phyloP scores from a whole-genome alignment of 2,797 vertebrate genomes.

The Sylvia borin region DNA sequence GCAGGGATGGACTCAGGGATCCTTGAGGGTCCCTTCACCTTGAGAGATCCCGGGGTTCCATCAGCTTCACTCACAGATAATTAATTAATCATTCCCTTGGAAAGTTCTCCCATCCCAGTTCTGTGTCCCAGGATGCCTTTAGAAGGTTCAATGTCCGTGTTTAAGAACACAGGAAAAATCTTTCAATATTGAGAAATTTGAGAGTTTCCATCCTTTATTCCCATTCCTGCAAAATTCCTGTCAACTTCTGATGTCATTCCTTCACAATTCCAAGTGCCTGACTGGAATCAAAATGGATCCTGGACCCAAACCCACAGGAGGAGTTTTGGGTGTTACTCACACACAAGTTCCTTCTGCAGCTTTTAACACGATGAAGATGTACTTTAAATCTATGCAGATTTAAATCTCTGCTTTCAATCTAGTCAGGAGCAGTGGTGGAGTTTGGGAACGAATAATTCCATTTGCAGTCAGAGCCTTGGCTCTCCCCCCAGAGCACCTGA shows the following conservation, averaged over 20 bases:
- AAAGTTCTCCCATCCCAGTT: neutral
- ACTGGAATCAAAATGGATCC: neutral
- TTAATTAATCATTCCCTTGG: neutral
- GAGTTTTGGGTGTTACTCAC: neutral
- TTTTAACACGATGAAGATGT: fast-evolving
- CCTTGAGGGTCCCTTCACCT: neutral
- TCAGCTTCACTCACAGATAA: neutral
- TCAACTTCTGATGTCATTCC: neutral
- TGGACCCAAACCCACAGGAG: neutral
- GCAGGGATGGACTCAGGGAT: neutral
- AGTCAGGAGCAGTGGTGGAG: neutral
- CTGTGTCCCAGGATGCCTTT: neutral
- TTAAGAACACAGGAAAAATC: neutral
- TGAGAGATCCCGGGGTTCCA: neutral
- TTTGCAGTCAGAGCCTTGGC: neutral
- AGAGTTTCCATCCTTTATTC: neutral
- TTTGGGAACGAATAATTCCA: neutral
- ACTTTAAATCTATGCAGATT: neutral
- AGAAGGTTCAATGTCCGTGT: fast-evolving
- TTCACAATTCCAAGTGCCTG: neutral
- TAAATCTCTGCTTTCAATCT: neutral
- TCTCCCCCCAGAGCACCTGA: neutral
- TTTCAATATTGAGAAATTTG: fast-evolving
- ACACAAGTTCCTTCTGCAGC: neutral
- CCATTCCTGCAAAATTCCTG: neutral